These are phyloP conservation scores for Peromyscus maniculatus DNA, from an alignment of 2,113 vertebrate species.

Conservation along the genomic window DNA sequence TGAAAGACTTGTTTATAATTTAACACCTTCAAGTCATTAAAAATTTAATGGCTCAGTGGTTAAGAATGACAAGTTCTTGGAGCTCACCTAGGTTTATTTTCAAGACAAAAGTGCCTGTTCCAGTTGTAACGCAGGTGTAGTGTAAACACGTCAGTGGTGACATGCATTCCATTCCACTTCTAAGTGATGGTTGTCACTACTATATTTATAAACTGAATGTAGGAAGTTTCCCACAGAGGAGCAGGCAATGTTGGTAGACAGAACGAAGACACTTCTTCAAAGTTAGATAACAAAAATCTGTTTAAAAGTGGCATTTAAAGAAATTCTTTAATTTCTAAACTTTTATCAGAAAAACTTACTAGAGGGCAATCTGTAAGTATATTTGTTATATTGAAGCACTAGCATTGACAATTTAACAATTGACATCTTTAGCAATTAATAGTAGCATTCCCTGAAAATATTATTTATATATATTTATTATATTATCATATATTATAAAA, in stretches of 20 bases:
- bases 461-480: not conserved
- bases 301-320: not conserved
- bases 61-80: conserved; percentile 62
- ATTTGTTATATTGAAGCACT: not conserved
- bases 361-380: not conserved
- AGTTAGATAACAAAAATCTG: not conserved
- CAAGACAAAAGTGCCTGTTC: conserved; percentile 40
- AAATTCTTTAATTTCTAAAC: conserved; percentile 13
- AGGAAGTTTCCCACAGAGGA: conserved; percentile 71
- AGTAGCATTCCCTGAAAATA: not conserved
- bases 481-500: not conserved
- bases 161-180: not conserved
- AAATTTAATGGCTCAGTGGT: conserved; percentile 65
- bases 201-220: conserved; percentile 68
- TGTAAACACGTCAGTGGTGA: conserved; percentile 45
- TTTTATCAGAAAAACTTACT: not conserved
- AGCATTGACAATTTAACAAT: not conserved
- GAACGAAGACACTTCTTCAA: conserved; percentile 22
- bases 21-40: conserved; percentile 65
- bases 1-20: conserved; percentile 61
- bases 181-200: conserved; percentile 55
- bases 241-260: conserved; percentile 37
- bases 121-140: conserved; percentile 40
- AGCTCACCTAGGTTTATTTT: conserved; percentile 71
- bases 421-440: not conserved